These are phyloP conservation scores for Pristionchus pacificus DNA, from an alignment of 1,140 invertebrate species.

Conservation along the genomic window DNA sequence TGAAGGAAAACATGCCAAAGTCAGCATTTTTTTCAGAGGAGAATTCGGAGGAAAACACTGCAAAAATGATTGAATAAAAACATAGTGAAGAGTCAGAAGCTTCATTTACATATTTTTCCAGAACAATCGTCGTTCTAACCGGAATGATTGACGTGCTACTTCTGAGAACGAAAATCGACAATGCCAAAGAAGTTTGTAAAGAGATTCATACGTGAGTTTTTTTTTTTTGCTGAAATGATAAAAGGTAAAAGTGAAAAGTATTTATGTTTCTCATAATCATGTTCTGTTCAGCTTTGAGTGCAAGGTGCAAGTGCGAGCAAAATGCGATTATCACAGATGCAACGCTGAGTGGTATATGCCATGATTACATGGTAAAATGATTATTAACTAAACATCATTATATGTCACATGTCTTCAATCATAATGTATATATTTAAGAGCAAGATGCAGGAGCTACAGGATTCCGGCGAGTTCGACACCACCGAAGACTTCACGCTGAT, in stretches of 20 bases:
- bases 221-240: background rate
- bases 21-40: too few relatives aligned
- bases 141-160: slow-evolving; percentile 45
- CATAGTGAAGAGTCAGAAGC: background rate
- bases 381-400: background rate
- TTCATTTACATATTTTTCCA: slow-evolving; percentile 31
- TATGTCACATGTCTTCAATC: background rate
- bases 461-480: slow-evolving; percentile 56
- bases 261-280: slow-evolving; percentile 24
- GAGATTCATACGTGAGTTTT: slow-evolving; percentile 41
- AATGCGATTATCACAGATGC: slow-evolving; percentile 37
- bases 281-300: too few relatives aligned
- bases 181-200: slow-evolving; percentile 39
- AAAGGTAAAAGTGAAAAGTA: background rate
- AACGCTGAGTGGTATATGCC: slow-evolving; percentile 28
- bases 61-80: too few relatives aligned
- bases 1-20: slow-evolving; percentile 62
- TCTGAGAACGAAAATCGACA: slow-evolving; percentile 36
- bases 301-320: slow-evolving; percentile 44
- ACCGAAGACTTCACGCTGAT: slow-evolving; percentile 60
- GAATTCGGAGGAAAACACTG: too few relatives aligned
- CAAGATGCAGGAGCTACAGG: slow-evolving; percentile 23
- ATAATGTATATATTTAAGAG: background rate
- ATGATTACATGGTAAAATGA: slow-evolving; percentile 28
- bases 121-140: slow-evolving; percentile 38